Evolutionary conservation across 2,888 invertebrate genomes (phyloP).

Genomic region (Carterocephalus palaemon): DNA sequence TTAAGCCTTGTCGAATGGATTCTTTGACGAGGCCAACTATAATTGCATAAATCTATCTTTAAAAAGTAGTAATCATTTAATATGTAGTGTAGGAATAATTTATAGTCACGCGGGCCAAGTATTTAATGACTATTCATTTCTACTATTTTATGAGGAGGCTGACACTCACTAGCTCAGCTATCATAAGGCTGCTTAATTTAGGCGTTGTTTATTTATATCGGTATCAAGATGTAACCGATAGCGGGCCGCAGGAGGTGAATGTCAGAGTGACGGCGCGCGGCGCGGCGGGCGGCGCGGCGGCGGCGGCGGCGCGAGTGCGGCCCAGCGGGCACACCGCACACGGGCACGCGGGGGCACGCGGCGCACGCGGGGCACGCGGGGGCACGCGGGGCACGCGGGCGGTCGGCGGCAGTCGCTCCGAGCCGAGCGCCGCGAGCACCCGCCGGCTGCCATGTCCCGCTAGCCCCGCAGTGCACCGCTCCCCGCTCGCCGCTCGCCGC

Average conservation of each 20-base stretch:
- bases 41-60: too few relatives aligned
- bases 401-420: conserved; percentile 27
- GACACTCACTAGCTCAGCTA: too few relatives aligned
- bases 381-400: conserved; percentile 9
- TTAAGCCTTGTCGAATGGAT: too few relatives aligned
- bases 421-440: conserved; percentile 28
- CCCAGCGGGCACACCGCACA: conserved; percentile 30
- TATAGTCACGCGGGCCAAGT: too few relatives aligned
- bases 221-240: conserved; percentile 4
- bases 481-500: conserved; percentile 17
- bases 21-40: too few relatives aligned
- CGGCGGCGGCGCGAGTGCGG: conserved; percentile 20
- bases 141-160: too few relatives aligned
- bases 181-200: too few relatives aligned
- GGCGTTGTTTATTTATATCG: too few relatives aligned
- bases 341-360: conserved; percentile 45
- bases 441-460: conserved; percentile 1
- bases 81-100: too few relatives aligned
- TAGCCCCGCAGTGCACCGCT: neutral
- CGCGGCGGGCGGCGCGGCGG: conserved; percentile 10
- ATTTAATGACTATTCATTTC: too few relatives aligned
- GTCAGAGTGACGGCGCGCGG: conserved; percentile 15
- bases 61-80: too few relatives aligned
- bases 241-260: conserved; percentile 9
- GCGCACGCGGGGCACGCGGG: conserved; percentile 26